Percentiles rank a stretch among this genome's conserved stretches.
These are phyloP conservation scores for Margaritifera margaritifera DNA, from an alignment of 2,888 invertebrate genomes.

Conservation along the genomic window DNA sequence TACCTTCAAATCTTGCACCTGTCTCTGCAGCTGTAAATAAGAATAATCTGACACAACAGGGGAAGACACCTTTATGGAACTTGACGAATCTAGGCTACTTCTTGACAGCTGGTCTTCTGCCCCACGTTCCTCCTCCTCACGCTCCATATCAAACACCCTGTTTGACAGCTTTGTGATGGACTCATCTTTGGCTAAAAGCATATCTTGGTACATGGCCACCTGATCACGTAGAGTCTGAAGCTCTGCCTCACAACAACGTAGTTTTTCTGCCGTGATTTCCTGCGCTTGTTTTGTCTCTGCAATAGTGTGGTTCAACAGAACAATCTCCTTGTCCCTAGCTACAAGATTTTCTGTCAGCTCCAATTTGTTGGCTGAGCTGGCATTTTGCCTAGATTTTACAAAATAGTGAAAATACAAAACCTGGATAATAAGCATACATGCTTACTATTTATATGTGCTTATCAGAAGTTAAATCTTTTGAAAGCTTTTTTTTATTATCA, in stretches of 20 bases:
- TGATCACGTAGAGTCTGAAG: conserved; percentile 59
- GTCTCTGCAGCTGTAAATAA: no score
- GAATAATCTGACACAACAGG: no score
- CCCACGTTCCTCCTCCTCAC: conserved; percentile 9
- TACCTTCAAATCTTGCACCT: no score
- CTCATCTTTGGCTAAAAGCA: conserved; percentile 72
- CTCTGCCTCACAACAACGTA: conserved; percentile 60
- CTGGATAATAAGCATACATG: no score
- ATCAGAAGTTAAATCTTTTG: no score
- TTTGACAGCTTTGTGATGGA: conserved; percentile 71
- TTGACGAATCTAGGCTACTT: conserved; percentile 2
- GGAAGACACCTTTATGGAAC: conserved; percentile 1
- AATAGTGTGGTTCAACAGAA: conserved; percentile 54
- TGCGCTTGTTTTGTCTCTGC: conserved; percentile 54
- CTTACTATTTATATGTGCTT: no score
- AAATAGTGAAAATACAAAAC: no score
- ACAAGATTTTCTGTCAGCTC: conserved; percentile 43
- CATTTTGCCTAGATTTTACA: conserved; percentile 23
- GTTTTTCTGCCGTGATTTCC: conserved; percentile 35
- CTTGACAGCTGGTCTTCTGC: conserved; percentile 1
- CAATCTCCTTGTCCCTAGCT: conserved; percentile 57
- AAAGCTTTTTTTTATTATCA: no score
- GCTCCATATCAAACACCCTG: conserved; percentile 68
- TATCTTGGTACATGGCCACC: conserved; percentile 66
- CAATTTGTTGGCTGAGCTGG: conserved; percentile 32